Evolutionary conservation across 2,888 invertebrate species (phyloP).

Genomic region (Dione juno): DNA sequence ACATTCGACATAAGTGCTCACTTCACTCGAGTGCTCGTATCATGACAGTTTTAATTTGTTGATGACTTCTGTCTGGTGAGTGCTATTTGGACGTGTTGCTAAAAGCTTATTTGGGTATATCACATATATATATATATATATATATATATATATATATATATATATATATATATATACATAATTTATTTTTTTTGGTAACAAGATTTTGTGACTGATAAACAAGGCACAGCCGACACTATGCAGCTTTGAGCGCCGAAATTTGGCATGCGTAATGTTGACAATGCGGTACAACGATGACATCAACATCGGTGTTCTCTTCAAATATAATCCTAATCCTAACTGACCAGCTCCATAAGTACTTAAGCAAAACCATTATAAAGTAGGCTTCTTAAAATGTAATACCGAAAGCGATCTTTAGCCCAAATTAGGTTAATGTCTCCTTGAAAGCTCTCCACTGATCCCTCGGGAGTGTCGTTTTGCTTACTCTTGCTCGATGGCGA

Average conservation of each 20-base stretch:
- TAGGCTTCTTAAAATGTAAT: slow-evolving; percentile 26
- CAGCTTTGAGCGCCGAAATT: no score
- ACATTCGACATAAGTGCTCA: slow-evolving; percentile 30
- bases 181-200: no score
- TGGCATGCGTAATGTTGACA: no score
- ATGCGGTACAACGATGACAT: background rate
- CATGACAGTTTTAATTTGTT: slow-evolving; percentile 10
- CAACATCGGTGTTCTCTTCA: background rate
- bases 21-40: slow-evolving; percentile 21
- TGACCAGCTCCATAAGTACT: background rate
- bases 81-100: slow-evolving; percentile 1
- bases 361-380: slow-evolving; percentile 19
- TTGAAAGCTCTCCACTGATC: slow-evolving; percentile 43
- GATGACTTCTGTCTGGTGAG: background rate
- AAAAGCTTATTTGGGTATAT: no score
- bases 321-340: background rate
- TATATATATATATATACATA: no score
- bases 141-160: no score
- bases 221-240: no score
- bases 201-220: no score
- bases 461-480: slow-evolving; percentile 36
- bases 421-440: slow-evolving; percentile 46
- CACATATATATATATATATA: no score
- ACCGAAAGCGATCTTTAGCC: slow-evolving; percentile 38
- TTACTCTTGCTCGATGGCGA: slow-evolving; percentile 28